These are phyloP conservation scores for Cecidostiba fungosa DNA, from an alignment of 2,888 invertebrate genomes.

Conservation along the genomic window DNA sequence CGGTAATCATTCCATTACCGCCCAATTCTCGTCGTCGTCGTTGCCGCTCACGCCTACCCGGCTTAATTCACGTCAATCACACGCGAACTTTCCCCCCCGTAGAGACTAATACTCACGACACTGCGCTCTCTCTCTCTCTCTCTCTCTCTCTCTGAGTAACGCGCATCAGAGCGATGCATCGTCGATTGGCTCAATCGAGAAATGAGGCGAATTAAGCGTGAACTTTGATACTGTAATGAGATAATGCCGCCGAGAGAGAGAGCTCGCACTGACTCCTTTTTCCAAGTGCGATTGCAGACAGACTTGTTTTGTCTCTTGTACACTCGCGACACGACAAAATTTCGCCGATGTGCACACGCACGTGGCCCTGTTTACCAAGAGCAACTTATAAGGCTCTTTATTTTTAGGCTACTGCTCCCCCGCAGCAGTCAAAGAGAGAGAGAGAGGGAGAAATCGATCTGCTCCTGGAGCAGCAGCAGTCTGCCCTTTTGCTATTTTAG, in stretches of 20 bases:
- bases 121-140: too few relatives aligned
- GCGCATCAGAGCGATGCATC: conserved; percentile 31
- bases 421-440: not conserved
- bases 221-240: conserved; percentile 50
- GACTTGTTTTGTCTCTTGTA: not conserved
- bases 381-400: conserved; percentile 1
- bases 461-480: not conserved
- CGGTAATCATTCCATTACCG: conserved; percentile 73
- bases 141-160: not conserved
- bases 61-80: conserved; percentile 53
- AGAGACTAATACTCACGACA: not conserved
- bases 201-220: conserved; percentile 50
- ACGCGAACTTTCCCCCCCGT: conserved; percentile 20
- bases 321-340: not conserved
- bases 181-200: conserved; percentile 56
- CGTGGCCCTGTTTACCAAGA: not conserved
- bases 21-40: conserved; percentile 68
- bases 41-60: conserved; percentile 26
- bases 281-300: not conserved
- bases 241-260: conserved; percentile 25
- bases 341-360: not conserved
- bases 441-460: not conserved
- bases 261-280: not conserved
- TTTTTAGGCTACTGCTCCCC: not conserved
- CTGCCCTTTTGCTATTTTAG: conserved; percentile 28